Evolutionary conservation across 2,888 invertebrate genomes (phyloP).

Genomic region (Parnassius mnemosyne): DNA sequence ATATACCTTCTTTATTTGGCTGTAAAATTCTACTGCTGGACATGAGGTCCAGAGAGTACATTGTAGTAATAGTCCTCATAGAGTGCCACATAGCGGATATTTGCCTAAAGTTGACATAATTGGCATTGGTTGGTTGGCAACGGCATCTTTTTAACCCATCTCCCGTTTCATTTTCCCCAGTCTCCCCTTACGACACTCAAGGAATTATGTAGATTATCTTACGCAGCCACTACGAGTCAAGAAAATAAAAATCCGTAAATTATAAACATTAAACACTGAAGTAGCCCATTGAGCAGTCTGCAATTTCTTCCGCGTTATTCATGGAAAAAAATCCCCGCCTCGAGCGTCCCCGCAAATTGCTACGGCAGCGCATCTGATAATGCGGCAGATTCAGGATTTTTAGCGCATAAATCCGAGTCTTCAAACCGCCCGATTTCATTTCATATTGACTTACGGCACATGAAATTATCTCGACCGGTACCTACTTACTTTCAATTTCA

Average conservation of each 20-base stretch:
- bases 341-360: slow-evolving; percentile 1
- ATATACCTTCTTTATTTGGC: too few relatives aligned
- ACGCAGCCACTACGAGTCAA: too few relatives aligned
- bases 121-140: too few relatives aligned
- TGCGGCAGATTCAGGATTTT: slow-evolving; percentile 1
- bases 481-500: slow-evolving; percentile 17
- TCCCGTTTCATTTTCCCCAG: too few relatives aligned
- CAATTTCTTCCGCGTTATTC: slow-evolving; percentile 3
- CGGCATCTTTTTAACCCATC: too few relatives aligned
- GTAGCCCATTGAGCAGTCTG: not conserved
- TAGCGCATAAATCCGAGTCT: slow-evolving; percentile 1
- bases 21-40: too few relatives aligned
- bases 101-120: too few relatives aligned
- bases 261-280: not conserved
- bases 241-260: not conserved
- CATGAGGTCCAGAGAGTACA: too few relatives aligned
- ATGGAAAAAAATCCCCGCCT: not conserved
- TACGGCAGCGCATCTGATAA: not conserved
- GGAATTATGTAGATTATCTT: too few relatives aligned
- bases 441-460: slow-evolving; percentile 18
- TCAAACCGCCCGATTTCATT: slow-evolving; percentile 2
- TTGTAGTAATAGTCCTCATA: too few relatives aligned
- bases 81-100: too few relatives aligned
- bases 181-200: too few relatives aligned
- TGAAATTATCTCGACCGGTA: slow-evolving; percentile 12